Evolutionary conservation across 2,888 invertebrate species (phyloP).

Genomic region (Eupithecia inturbata): DNA sequence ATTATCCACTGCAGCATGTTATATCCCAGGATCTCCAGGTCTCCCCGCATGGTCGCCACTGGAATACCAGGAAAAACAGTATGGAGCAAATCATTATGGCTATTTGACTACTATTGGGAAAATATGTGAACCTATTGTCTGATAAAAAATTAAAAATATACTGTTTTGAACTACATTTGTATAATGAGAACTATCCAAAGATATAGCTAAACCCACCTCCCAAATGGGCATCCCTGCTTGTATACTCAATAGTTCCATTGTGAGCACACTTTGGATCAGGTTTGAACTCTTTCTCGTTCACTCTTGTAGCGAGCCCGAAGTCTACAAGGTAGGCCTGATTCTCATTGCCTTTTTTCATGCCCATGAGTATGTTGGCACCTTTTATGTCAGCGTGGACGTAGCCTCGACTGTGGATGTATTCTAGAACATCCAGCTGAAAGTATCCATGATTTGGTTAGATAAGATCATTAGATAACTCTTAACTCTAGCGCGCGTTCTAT

Average conservation of each 20-base stretch:
- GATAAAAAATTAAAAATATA: neutral
- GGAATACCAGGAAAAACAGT: constrained; percentile 32
- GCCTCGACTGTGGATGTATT: constrained; percentile 95
- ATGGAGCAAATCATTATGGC: neutral
- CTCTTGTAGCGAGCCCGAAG: constrained; percentile 94
- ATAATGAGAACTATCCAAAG: no score
- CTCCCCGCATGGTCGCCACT: constrained; percentile 94
- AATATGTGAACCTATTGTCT: neutral
- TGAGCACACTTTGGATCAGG: constrained; percentile 96
- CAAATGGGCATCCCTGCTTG: constrained; percentile 97
- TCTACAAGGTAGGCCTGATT: constrained; percentile 95
- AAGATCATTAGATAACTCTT: no score
- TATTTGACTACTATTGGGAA: neutral
- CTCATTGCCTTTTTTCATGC: constrained; percentile 85
- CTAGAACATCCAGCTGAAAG: constrained; percentile 91
- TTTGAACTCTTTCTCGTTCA: constrained; percentile 91
- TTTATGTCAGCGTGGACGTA: constrained; percentile 99
- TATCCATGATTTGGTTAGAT: neutral
- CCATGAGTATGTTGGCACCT: constrained; percentile 95
- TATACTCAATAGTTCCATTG: constrained; percentile 98
- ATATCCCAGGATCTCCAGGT: constrained; percentile 96
- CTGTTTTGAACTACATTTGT: no score
- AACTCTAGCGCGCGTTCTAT: no score
- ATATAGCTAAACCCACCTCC: constrained; percentile 84
- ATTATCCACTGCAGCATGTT: constrained; percentile 97